Percentiles rank a stretch among this genome's conserved stretches.
Conservation (phyloP, 2,888 invertebrate genomes). For the Stratiomys singularior region DNA sequence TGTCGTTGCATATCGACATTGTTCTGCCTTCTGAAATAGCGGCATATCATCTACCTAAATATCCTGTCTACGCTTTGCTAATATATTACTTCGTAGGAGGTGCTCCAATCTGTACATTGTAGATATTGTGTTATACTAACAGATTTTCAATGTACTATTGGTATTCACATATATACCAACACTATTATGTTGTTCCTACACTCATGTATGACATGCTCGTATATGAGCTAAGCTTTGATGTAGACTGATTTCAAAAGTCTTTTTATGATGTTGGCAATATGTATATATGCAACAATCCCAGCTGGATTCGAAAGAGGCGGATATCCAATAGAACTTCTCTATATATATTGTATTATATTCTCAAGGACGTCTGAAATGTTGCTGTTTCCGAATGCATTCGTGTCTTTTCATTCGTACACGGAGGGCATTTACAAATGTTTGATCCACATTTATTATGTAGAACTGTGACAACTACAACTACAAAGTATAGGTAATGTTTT, state of each 20-base stretch:
- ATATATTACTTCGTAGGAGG: not conserved
- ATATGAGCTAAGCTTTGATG: too few relatives aligned
- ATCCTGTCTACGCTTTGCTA: not conserved
- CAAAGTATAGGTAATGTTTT: too few relatives aligned
- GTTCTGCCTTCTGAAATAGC: not conserved
- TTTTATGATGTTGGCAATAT: not conserved
- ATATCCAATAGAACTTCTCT: constrained; percentile 49
- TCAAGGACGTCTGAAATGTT: constrained; percentile 51
- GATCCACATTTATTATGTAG: not conserved
- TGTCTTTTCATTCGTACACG: constrained; percentile 19
- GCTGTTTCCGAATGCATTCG: constrained; percentile 45
- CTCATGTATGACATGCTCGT: too few relatives aligned
- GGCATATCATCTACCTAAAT: not conserved
- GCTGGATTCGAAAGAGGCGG: not conserved
- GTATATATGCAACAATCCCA: not conserved
- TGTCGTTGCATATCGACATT: not conserved
- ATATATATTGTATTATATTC: constrained; percentile 50
- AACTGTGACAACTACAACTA: not conserved
- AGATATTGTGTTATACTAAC: not conserved
- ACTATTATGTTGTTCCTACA: too few relatives aligned
- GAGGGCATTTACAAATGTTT: not conserved
- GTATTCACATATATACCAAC: not conserved
- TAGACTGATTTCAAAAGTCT: too few relatives aligned
- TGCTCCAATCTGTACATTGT: not conserved
- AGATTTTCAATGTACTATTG: not conserved